A percentile compares a stretch with the other conserved stretches of the same genome.
Evolutionary conservation across 2,888 invertebrate species (phyloP).

Genomic region (Mactromeris polynyma): DNA sequence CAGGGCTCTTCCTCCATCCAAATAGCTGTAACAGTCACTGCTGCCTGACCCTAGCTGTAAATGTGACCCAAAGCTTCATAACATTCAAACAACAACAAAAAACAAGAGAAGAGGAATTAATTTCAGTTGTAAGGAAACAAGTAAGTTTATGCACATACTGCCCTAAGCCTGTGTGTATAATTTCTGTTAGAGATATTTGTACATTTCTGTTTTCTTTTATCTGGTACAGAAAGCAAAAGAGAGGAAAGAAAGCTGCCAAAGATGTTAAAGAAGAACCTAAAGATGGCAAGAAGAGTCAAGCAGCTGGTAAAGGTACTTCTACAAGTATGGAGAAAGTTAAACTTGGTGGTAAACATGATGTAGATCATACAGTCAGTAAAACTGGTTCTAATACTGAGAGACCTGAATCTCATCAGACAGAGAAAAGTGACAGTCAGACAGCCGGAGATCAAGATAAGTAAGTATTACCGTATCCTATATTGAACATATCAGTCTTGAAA

Average conservation of each 20-base stretch:
- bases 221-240: slow-evolving; percentile 30
- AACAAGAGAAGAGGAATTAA: too few species aligned
- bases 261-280: slow-evolving; percentile 76
- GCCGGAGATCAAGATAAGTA: slow-evolving; percentile 76
- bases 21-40: too few species aligned
- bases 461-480: slow-evolving; percentile 28
- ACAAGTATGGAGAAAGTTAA: slow-evolving; percentile 75
- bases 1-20: too few species aligned
- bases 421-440: slow-evolving; percentile 81
- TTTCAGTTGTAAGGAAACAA: too few species aligned
- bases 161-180: too few species aligned
- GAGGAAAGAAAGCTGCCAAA: slow-evolving; percentile 65
- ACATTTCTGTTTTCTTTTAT: not conserved
- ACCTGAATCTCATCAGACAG: slow-evolving; percentile 86
- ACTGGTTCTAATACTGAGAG: slow-evolving; percentile 80
- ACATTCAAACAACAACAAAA: too few species aligned
- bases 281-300: slow-evolving; percentile 82
- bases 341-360: slow-evolving; percentile 78
- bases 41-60: too few species aligned
- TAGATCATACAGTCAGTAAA: slow-evolving; percentile 79
- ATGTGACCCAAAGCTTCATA: too few species aligned
- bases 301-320: slow-evolving; percentile 76
- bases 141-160: too few species aligned
- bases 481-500: too few species aligned
- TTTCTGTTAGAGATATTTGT: too few species aligned